Conservation (phyloP, 2,113 vertebrate genomes). For the Sander vitreus region DNA sequence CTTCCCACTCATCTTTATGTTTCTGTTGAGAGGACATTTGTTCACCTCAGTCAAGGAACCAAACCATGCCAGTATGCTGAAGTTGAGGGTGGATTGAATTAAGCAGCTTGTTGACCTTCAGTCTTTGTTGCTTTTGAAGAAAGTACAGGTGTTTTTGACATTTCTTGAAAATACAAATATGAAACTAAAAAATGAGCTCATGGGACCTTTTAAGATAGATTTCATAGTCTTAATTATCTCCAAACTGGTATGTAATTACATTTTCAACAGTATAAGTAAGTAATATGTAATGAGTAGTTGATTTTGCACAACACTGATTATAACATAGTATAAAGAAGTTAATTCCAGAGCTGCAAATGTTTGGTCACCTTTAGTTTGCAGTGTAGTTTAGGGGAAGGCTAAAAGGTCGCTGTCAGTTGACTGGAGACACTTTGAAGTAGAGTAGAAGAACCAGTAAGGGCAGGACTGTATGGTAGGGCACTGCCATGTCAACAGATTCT, state of each 20-base stretch:
- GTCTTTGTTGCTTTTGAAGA: too few species aligned
- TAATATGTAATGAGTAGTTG: too few species aligned
- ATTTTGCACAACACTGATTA: background rate
- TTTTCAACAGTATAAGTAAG: too few species aligned
- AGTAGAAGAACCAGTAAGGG: background rate
- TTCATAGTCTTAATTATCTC: background rate
- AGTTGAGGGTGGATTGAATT: too few species aligned
- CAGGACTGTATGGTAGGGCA: background rate
- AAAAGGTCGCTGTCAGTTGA: background rate
- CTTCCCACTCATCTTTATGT: too few species aligned
- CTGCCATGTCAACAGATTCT: background rate
- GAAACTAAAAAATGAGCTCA: too few species aligned
- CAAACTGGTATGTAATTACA: background rate
- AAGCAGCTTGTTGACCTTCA: too few species aligned
- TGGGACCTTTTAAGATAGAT: background rate
- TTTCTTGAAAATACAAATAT: too few species aligned
- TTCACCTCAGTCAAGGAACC: too few species aligned
- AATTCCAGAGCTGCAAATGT: background rate
- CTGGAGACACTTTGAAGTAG: background rate
- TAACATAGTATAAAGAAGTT: background rate
- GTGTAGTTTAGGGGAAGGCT: background rate
- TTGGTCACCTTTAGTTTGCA: background rate
- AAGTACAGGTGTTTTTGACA: too few species aligned
- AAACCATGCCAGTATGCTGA: too few species aligned
- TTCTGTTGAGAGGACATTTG: too few species aligned